phyloP scores from a whole-genome alignment of 2,797 vertebrate species.

The Avahi laniger region DNA sequence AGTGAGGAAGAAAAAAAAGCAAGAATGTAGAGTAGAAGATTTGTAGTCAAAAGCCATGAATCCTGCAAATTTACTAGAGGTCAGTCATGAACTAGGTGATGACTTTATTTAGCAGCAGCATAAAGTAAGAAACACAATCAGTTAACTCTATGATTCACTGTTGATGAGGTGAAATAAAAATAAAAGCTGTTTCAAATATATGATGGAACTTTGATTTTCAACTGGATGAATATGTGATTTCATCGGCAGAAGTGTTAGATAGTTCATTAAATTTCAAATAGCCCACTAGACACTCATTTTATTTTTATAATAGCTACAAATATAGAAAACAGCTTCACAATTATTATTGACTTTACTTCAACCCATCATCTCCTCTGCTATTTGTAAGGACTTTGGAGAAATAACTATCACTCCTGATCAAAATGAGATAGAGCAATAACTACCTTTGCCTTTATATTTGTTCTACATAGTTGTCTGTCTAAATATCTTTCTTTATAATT shows the following conservation, averaged over 20 bases:
- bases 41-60: background rate
- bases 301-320: background rate
- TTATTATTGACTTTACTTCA: conserved; percentile 31
- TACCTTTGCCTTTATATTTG: background rate
- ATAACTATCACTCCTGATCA: background rate
- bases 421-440: background rate
- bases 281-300: background rate
- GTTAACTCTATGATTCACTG: background rate
- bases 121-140: background rate
- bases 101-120: background rate
- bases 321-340: conserved; percentile 1
- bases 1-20: background rate
- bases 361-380: background rate
- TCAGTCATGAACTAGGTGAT: background rate
- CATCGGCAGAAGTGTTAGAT: background rate
- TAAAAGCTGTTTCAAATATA: background rate
- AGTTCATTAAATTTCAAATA: conserved; percentile 44
- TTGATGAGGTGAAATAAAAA: conserved; percentile 18
- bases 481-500: background rate
- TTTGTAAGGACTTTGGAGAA: conserved; percentile 1
- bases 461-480: background rate
- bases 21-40: background rate
- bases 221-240: background rate
- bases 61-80: background rate
- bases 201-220: background rate